Evolutionary conservation across 2,113 vertebrate genomes (phyloP), one percentile per base, ranked within the genome.

Genomic region (Semnopithecus entellus): DNA sequence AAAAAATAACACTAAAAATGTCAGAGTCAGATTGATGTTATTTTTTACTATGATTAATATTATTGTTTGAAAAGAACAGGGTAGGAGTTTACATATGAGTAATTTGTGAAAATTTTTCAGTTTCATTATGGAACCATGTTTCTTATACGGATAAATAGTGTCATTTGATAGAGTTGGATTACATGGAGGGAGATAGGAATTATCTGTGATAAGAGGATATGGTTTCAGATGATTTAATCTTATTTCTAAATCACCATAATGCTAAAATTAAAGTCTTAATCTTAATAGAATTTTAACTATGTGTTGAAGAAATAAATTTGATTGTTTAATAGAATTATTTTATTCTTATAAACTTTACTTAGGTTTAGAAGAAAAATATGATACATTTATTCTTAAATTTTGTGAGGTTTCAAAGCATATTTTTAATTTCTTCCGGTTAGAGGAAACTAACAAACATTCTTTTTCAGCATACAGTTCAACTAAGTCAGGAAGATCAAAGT

Each of bases 321-420:
- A 8, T 48, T 17, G 13, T 61, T 88, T 80, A 92, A 80, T 59
- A 88, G 43, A 94, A 90, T 88, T 88, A 5, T 88, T 96, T 93
- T 85, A 12, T 8, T 48, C 38, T 87, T 94, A 64, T 17, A 72
- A 76, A 78, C 5, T 89, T 83, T 50, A 66, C n/a, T 84, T 61
- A 85, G 11, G 66, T 90, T 78, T 57, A 70, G 20, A 8, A 88
- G 32, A 91, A 90, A 92, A 81, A 55, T 50, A 43, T 52, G 16
- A 89, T 35, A 25, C 5, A 57, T 92, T 95, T 91, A 75, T 94
- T 88, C 22, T 96, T 96, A 27, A 92, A 4, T 12, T 87, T 25
- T 92, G 9, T 55, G 25, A 43, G 23, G 5, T 94, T 70, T 57
- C 50, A 81, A 92, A 89, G 8, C 17, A 25, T 73, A 55, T 25